A percentile compares a stretch with the other conserved stretches of the same genome.
These are phyloP conservation scores for Pterostichus niger DNA, from an alignment of 2,888 invertebrate species.

Conservation along the genomic window DNA sequence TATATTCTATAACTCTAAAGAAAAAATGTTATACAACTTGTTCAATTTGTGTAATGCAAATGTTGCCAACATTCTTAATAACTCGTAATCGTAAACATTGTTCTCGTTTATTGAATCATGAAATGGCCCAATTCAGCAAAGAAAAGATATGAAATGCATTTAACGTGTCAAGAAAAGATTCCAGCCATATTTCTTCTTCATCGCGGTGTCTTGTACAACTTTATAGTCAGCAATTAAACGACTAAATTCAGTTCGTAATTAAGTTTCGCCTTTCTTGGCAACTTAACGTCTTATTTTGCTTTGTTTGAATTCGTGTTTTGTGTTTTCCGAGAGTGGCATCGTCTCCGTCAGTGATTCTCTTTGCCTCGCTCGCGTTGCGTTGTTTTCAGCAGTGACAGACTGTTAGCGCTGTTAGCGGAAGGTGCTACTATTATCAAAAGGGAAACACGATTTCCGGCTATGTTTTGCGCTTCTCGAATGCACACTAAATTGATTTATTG, in stretches of 20 bases:
- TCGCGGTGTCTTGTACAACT: slow-evolving; percentile 62
- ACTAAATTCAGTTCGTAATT: slow-evolving; percentile 66
- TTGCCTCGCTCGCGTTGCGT: background rate
- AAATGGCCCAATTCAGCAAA: background rate
- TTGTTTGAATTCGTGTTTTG: slow-evolving; percentile 66
- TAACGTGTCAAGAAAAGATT: slow-evolving; percentile 60
- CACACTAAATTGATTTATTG: slow-evolving; percentile 32
- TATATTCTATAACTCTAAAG: no score
- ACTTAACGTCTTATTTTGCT: slow-evolving; percentile 66
- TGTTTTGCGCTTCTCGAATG: slow-evolving; percentile 22
- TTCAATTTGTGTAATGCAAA: no score
- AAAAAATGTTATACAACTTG: no score
- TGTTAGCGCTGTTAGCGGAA: slow-evolving; percentile 36
- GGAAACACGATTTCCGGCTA: slow-evolving; percentile 52
- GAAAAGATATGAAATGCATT: slow-evolving; percentile 53
- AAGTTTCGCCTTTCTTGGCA: slow-evolving; percentile 63
- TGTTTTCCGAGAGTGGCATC: slow-evolving; percentile 48
- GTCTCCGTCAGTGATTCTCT: slow-evolving; percentile 29
- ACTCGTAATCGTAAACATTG: no score
- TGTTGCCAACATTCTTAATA: background rate
- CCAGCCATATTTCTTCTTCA: slow-evolving; percentile 55
- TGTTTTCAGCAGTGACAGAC: slow-evolving; percentile 7
- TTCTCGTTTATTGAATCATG: slow-evolving; percentile 10
- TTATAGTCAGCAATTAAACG: slow-evolving; percentile 66
- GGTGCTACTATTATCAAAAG: slow-evolving; percentile 54